Base-by-base conservation (phyloP, 2,113 vertebrate species). In the Sander vitreus region DNA sequence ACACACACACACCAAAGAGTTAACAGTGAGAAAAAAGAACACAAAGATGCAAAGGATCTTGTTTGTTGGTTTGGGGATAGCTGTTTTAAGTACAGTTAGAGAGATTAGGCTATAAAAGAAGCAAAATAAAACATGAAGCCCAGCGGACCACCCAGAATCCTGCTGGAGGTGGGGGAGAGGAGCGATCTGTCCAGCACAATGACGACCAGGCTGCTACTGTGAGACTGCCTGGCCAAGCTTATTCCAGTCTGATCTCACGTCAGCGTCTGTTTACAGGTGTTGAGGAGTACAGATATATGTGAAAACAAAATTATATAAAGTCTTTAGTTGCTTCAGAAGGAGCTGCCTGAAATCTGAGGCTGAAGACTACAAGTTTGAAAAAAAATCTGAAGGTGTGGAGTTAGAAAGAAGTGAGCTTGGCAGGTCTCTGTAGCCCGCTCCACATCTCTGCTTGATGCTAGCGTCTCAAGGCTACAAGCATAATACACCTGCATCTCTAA, bases 91-190 rank as follows among this genome's bases (percentile, higher is more conserved):
- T 93, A 86, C 89, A 94, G 94, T 94, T 92, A 47, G 83, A 90
- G 79, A 91, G 90, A 94, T 93, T 90, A 94, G 89, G 69, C 88
- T 94, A 92, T 83, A 93, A 93, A 92, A 80, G 68, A 93, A 89
- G 72, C 85, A 87, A 88, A 84, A 92, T 88, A 90, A 89, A 92
- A 93, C 86, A 92, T 75, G 85, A 85, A 90, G 73, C 78, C 67
- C 18, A 21, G 65, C 0, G 30, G 97, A 97, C 97, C 97, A 97
- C 97, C 97, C 97, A 96, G 89, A 91, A 92, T 84, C 83, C 81
- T 43, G 36, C 47, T 53, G 78, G 82, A 76, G 68, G 88, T 77
- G 80, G 83, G 83, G 63, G 69, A 25, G 23, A 15, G 55, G 55
- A 30, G 54, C 23, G 1, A 9, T 48, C n/a, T 25, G 83, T 82